Evolutionary conservation across 2,888 invertebrate genomes (phyloP), one percentile per base, ranked within the genome.

Genomic region (Epirrita christyi): DNA sequence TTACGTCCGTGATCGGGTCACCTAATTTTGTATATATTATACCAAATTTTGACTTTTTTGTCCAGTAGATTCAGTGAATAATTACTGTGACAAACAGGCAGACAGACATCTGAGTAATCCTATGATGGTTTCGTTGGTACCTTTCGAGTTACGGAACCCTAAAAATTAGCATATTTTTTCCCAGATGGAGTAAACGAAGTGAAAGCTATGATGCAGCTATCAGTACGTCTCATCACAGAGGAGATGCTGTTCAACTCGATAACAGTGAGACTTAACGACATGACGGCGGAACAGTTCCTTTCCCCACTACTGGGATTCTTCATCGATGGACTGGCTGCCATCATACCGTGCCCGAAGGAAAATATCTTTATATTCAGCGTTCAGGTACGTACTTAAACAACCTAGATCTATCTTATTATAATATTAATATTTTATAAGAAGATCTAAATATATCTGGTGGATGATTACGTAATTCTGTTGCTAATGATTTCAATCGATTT

Each of bases 241-340:
- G 96, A 98, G 69, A 98, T 99, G 97, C 90, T 99, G 0, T 95
- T 96, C 76, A 98, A 98, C 84, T 98, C 98, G 0, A 97, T 99
- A 38, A 98, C 98, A 0, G 96, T 99, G 0, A 94, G 98, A 1
- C 88, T 99, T 13, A 96, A 97, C 78, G 97, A 98, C 73, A 98
- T 98, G 97, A 98, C 97, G 0, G 96, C 97, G 46, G 96, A 97
- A 70, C 96, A 96, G 3, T 98, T 99, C 81, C 92, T 99, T 0
- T 98, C 98, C 0, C 98, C 98, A 0, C 85, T 98, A 9, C 90
- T 98, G 10, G 94, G 95, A 10, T 97, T 96, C 85, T 98, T 99
- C 75, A 88, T 97, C 0, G 98, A 98, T 70, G 98, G 97, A 0
- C 86, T 99, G 40, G 97, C 98, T 0, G 97, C 97, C 0, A 97